phyloP scores from a whole-genome alignment of 2,797 vertebrate species.

The Silurus aristotelis region DNA sequence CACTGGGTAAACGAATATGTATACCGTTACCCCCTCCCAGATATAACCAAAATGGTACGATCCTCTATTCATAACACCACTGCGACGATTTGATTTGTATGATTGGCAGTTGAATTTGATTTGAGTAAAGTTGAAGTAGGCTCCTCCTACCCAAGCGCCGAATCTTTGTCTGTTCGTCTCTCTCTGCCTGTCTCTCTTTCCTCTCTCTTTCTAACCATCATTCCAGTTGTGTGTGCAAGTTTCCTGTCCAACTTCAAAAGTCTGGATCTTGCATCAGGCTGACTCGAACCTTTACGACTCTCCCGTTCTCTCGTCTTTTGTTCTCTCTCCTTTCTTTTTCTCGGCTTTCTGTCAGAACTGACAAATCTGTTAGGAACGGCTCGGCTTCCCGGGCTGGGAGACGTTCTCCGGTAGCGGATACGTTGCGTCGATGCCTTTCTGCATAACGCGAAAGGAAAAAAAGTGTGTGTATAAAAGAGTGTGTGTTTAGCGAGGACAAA shows the following conservation, averaged over 20 bases:
- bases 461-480: not conserved
- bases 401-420: constrained; percentile 2
- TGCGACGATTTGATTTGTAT: too few relatives aligned
- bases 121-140: too few relatives aligned
- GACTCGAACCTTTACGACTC: not conserved
- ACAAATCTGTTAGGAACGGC: not conserved
- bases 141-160: too few relatives aligned
- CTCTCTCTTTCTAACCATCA: not conserved
- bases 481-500: constrained; percentile 9
- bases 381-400: constrained; percentile 5
- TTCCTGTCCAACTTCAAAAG: not conserved
- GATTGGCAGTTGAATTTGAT: too few relatives aligned
- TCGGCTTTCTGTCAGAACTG: not conserved
- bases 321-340: not conserved
- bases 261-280: not conserved
- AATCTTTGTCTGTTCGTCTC: too few relatives aligned
- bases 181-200: too few relatives aligned
- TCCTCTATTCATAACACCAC: too few relatives aligned
- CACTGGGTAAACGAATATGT: too few relatives aligned
- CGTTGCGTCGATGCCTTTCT: not conserved
- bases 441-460: not conserved
- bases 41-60: too few relatives aligned
- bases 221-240: not conserved
- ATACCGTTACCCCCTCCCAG: too few relatives aligned
- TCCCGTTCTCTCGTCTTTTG: not conserved